Percentiles rank a stretch among this genome's conserved stretches.
Evolutionary conservation across 2,888 invertebrate genomes (phyloP).

Genomic region (Hemaris fuciformis): DNA sequence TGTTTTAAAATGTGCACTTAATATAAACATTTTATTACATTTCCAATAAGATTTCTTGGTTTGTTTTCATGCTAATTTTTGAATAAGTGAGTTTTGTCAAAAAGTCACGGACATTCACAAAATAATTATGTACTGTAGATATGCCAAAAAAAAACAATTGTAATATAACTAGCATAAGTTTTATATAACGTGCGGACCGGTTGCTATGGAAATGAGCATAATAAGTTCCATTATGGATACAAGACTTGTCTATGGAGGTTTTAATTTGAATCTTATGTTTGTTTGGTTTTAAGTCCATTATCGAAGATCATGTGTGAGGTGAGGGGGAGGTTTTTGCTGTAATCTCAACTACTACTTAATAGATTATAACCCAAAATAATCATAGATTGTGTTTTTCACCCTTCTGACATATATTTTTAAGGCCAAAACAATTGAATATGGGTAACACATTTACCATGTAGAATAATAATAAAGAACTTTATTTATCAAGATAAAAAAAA

Average conservation of each 20-base stretch:
- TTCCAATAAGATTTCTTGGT: neutral
- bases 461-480: no score
- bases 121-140: slow-evolving; percentile 55
- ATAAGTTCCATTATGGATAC: neutral
- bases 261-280: neutral
- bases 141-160: slow-evolving; percentile 47
- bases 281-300: neutral
- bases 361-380: no score
- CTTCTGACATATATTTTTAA: no score
- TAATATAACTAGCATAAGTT: slow-evolving; percentile 29
- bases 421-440: no score
- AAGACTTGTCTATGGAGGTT: neutral
- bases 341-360: neutral
- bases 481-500: no score
- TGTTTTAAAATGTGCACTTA: neutral
- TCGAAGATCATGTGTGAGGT: neutral
- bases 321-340: neutral
- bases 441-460: no score
- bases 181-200: neutral
- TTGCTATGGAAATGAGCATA: neutral
- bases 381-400: no score
- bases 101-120: slow-evolving; percentile 16
- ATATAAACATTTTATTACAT: neutral
- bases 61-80: neutral
- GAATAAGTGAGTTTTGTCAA: neutral